Evolutionary conservation across 2,113 vertebrate species (phyloP).

Genomic region (Scatophagus argus): DNA sequence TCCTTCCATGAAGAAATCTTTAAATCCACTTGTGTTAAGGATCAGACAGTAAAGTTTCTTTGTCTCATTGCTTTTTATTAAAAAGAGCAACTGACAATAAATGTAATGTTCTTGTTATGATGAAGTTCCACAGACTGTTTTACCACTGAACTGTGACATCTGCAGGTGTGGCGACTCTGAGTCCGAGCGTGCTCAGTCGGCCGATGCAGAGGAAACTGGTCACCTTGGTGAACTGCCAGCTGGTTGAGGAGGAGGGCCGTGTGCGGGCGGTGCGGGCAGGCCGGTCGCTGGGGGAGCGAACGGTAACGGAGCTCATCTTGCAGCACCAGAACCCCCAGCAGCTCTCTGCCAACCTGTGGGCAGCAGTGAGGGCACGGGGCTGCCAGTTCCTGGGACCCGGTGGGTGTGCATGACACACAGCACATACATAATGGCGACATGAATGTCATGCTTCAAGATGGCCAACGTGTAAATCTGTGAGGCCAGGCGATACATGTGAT

Average conservation of each 20-base stretch:
- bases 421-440: too few species aligned
- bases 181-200: slow-evolving; percentile 92
- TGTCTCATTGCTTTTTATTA: neutral
- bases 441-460: too few species aligned
- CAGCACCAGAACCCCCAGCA: slow-evolving; percentile 99
- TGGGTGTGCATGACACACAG: slow-evolving; percentile 64
- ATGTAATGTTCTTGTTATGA: neutral
- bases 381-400: slow-evolving; percentile 99
- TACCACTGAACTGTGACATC: neutral
- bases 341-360: slow-evolving; percentile 98
- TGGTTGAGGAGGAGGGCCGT: slow-evolving; percentile 96
- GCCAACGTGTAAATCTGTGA: neutral
- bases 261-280: slow-evolving; percentile 92
- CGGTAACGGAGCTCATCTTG: slow-evolving; percentile 97
- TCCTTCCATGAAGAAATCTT: neutral
- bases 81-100: neutral
- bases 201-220: slow-evolving; percentile 98
- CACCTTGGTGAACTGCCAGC: slow-evolving; percentile 95
- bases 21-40: slow-evolving; percentile 15
- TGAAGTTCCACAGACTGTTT: neutral
- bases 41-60: neutral
- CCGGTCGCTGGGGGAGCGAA: slow-evolving; percentile 94
- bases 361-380: slow-evolving; percentile 95
- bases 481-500: neutral
- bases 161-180: slow-evolving; percentile 89